phyloP scores from a whole-genome alignment of 2,113 vertebrate species.

The Mystacornis crossleyi region DNA sequence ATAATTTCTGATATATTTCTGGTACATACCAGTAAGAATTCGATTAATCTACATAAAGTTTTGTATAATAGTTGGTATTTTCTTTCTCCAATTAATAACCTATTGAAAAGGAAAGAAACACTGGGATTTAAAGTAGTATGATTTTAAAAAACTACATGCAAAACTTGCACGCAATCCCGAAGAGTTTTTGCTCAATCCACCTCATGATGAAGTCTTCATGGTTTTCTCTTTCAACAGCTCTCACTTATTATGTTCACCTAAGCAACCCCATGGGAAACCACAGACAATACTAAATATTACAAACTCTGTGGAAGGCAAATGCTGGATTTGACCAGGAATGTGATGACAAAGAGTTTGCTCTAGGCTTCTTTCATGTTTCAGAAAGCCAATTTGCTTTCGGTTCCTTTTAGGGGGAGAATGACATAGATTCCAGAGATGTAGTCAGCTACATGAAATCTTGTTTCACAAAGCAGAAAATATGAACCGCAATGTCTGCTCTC shows the following conservation, averaged over 20 bases:
- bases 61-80: background rate
- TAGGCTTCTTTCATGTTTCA: constrained; percentile 19
- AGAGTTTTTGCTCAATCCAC: background rate
- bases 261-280: background rate
- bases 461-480: background rate
- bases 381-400: constrained; percentile 15
- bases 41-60: background rate
- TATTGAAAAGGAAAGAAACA: background rate
- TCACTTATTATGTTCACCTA: background rate
- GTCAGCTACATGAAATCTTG: background rate
- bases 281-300: background rate
- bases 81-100: background rate
- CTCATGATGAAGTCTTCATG: background rate
- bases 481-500: background rate
- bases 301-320: background rate
- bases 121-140: background rate
- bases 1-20: background rate
- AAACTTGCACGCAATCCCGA: background rate
- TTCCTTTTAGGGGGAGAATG: constrained; percentile 6
- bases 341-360: constrained; percentile 38
- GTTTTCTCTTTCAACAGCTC: background rate
- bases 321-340: constrained; percentile 32
- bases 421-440: background rate
- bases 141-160: background rate
- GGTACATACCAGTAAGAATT: background rate